These are phyloP conservation scores for Helicoverpa armigera DNA, from an alignment of 1,140 invertebrate species.

Conservation along the genomic window DNA sequence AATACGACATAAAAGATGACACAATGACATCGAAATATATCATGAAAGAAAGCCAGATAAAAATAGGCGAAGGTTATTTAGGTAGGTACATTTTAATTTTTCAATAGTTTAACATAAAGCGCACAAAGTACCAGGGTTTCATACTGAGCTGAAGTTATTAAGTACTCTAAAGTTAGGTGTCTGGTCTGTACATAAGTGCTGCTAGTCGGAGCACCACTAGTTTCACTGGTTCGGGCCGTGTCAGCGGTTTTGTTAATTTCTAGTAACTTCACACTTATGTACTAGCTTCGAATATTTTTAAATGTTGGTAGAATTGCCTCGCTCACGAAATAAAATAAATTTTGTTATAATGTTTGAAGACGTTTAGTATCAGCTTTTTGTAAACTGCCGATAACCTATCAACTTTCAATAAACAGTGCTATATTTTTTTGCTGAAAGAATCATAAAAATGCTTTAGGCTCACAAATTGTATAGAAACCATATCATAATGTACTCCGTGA, in stretches of 20 bases:
- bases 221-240: not conserved
- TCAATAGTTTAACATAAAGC: not conserved
- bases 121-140: not conserved
- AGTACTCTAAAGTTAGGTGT: conserved; percentile 19
- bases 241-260: conserved; percentile 36
- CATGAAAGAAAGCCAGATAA: no score
- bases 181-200: conserved; percentile 27
- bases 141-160: conserved; percentile 25
- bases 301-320: not conserved
- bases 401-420: no score
- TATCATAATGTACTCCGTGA: no score
- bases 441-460: no score
- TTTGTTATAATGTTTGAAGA: no score
- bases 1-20: no score
- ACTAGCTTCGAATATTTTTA: not conserved
- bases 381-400: no score
- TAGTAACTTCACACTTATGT: not conserved
- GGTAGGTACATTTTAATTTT: not conserved
- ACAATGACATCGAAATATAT: no score
- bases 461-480: no score
- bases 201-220: conserved; percentile 11
- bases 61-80: no score
- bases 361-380: no score
- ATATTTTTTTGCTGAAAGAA: no score
- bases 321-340: not conserved